Conservation (phyloP, 2,113 vertebrate genomes). For the Rhadina sibilatrix region DNA sequence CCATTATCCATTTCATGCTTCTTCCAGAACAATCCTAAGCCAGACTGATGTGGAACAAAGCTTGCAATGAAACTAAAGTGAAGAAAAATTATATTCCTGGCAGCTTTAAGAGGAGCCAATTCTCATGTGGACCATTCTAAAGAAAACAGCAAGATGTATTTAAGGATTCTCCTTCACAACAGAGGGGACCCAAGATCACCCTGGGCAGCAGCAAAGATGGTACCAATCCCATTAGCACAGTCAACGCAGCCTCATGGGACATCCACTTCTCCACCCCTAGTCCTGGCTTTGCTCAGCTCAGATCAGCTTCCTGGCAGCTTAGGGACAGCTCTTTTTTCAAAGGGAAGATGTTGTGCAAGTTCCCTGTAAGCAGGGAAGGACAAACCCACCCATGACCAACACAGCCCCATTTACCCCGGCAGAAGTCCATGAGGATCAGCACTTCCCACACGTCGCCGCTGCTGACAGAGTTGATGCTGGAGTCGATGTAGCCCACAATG, state of each 20-base stretch:
- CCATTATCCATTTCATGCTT: background rate
- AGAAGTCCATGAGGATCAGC: slow-evolving; percentile 97
- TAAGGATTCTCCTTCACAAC: background rate
- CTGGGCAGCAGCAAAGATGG: background rate
- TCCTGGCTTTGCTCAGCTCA: background rate
- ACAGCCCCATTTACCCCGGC: slow-evolving; percentile 80
- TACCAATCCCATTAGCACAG: background rate
- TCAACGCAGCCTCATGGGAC: accelerated
- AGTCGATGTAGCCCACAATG: slow-evolving; percentile 96
- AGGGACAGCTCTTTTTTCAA: background rate
- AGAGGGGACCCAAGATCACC: background rate
- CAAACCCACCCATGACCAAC: slow-evolving; percentile 66
- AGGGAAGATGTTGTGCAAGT: background rate
- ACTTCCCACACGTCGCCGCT: slow-evolving; percentile 97
- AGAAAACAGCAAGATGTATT: background rate
- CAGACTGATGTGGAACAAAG: background rate
- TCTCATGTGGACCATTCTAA: background rate
- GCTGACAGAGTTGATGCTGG: slow-evolving; percentile 90
- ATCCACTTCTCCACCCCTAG: background rate
- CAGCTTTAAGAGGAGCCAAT: background rate
- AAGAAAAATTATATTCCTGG: background rate
- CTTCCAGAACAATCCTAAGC: background rate
- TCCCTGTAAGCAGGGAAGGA: background rate
- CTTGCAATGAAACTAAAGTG: background rate
- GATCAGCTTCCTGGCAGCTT: background rate